Percentiles rank a stretch among this genome's conserved stretches.
These are phyloP conservation scores for Atta cephalotes DNA, from an alignment of 1,140 invertebrate species.

Conservation along the genomic window DNA sequence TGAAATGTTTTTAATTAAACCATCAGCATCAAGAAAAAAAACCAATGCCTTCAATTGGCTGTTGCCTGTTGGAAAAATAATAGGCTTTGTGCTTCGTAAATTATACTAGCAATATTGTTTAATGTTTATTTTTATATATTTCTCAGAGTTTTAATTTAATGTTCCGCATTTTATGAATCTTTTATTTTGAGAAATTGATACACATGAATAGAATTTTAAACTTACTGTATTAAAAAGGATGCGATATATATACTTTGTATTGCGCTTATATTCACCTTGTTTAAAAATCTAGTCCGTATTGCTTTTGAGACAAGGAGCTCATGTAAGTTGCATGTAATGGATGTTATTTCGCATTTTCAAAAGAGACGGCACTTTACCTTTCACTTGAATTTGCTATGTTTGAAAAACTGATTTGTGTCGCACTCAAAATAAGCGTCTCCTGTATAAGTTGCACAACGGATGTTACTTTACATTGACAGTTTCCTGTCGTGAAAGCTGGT, in stretches of 20 bases:
- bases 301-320: background rate
- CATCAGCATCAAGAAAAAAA: background rate
- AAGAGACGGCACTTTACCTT: background rate
- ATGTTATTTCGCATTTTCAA: background rate
- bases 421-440: slow-evolving; percentile 5
- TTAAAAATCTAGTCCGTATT: background rate
- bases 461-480: slow-evolving; percentile 19
- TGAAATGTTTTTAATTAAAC: slow-evolving; percentile 22
- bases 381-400: background rate
- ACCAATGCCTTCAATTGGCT: background rate
- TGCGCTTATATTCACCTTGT: background rate
- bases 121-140: background rate
- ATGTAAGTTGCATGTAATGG: background rate
- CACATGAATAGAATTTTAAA: background rate
- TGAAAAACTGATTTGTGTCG: background rate
- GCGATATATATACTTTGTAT: background rate
- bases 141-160: background rate
- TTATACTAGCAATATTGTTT: background rate
- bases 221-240: background rate
- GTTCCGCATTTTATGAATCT: background rate
- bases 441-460: background rate
- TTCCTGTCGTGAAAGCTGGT: slow-evolving; percentile 21
- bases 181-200: background rate
- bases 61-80: background rate
- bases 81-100: background rate